Conservation (phyloP, 2,888 invertebrate genomes). For the Lordiphosa andalusiaca region DNA sequence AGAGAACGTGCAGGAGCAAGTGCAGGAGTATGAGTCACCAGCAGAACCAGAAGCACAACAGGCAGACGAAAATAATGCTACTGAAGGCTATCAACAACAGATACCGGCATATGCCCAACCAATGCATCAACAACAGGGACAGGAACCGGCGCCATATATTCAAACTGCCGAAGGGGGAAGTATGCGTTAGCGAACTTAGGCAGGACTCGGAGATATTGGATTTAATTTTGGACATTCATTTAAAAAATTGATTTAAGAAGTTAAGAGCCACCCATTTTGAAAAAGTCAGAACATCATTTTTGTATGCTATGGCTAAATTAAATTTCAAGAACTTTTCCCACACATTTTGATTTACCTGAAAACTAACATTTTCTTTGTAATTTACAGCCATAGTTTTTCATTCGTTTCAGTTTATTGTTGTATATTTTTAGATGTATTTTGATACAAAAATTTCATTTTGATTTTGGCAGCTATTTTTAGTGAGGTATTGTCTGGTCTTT, state of each 20-base stretch:
- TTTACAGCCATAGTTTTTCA: constrained; percentile 14
- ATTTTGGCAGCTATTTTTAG: constrained; percentile 57
- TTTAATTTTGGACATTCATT: not conserved
- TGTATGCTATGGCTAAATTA: constrained; percentile 4
- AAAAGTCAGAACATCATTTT: constrained; percentile 8
- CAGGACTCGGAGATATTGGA: not conserved
- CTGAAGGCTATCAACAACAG: not conserved
- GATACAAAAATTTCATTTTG: constrained; percentile 40
- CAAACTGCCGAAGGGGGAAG: constrained; percentile 54
- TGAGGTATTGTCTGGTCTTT: constrained; percentile 28
- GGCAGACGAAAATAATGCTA: not conserved
- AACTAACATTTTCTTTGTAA: constrained; percentile 9
- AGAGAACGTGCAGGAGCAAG: not conserved
- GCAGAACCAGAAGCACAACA: not conserved
- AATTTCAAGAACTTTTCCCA: not conserved
- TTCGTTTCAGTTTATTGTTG: constrained; percentile 4
- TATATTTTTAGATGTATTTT: constrained; percentile 15
- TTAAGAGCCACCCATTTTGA: not conserved
- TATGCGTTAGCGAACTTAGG: constrained; percentile 13
- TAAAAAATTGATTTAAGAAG: not conserved
- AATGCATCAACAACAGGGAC: constrained; percentile 28
- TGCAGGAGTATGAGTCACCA: not conserved
- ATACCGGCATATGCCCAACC: constrained; percentile 15
- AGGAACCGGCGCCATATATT: constrained; percentile 37
- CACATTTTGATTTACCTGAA: constrained; percentile 34